Evolutionary conservation across 2,888 invertebrate genomes (phyloP).

Genomic region (Agrypnus murinus): DNA sequence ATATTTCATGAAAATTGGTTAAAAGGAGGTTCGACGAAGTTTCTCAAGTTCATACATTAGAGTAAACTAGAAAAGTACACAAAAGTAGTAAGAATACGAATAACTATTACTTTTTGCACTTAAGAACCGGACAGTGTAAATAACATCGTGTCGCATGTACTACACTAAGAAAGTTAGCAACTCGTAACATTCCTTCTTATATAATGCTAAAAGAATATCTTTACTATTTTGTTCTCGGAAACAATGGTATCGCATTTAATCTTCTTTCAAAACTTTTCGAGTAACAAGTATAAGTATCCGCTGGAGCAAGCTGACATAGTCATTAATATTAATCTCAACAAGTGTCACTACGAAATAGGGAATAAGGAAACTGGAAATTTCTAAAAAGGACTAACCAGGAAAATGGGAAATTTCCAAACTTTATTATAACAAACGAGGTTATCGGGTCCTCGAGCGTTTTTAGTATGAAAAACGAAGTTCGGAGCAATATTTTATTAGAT

Average conservation of each 20-base stretch:
- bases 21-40: conserved; percentile 40
- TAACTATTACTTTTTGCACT: conserved; percentile 25
- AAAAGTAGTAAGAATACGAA: conserved; percentile 30
- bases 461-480: conserved; percentile 34
- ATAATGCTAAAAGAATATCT: conserved; percentile 30
- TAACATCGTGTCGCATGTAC: conserved; percentile 19
- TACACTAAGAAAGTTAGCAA: conserved; percentile 18
- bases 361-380: conserved; percentile 38
- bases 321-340: conserved; percentile 59
- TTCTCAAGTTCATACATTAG: conserved; percentile 27
- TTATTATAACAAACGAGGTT: conserved; percentile 47
- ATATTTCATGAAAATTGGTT: conserved; percentile 37
- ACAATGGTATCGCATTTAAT: conserved; percentile 39
- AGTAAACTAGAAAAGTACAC: conserved; percentile 19
- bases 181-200: conserved; percentile 16
- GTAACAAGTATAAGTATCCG: conserved; percentile 39
- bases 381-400: conserved; percentile 37
- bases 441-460: conserved; percentile 30
- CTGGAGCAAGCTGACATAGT: conserved; percentile 35
- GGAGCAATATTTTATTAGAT: conserved; percentile 29
- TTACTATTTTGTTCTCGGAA: conserved; percentile 26
- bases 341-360: conserved; percentile 53
- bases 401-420: conserved; percentile 41
- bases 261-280: conserved; percentile 40
- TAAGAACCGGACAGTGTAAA: conserved; percentile 29